A percentile compares a stretch with the other conserved stretches of the same genome.
Evolutionary conservation across 2,113 vertebrate species (phyloP).

Genomic region (Otolemur garnettii): DNA sequence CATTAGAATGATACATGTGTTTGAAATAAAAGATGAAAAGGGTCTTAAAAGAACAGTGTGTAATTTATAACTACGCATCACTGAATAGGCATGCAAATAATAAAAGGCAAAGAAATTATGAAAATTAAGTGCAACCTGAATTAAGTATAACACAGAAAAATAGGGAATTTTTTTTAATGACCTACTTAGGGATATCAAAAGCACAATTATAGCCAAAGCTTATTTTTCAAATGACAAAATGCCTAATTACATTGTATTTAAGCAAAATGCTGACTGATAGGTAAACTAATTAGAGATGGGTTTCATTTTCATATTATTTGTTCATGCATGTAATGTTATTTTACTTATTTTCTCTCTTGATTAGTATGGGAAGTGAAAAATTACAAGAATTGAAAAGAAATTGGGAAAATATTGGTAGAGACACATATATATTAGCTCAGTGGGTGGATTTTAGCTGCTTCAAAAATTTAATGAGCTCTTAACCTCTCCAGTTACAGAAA

Average conservation of each 20-base stretch:
- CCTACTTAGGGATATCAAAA: constrained; percentile 54
- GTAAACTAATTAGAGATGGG: constrained; percentile 70
- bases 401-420: constrained; percentile 1
- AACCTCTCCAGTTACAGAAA: not conserved
- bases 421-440: not conserved
- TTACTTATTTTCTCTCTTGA: constrained; percentile 57
- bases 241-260: constrained; percentile 68
- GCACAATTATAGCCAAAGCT: constrained; percentile 58
- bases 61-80: constrained; percentile 40
- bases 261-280: constrained; percentile 57
- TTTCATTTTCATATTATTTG: constrained; percentile 59
- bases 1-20: constrained; percentile 69
- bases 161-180: not conserved
- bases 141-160: not conserved
- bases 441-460: constrained; percentile 8
- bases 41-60: constrained; percentile 35
- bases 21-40: constrained; percentile 59
- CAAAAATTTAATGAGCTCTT: not conserved
- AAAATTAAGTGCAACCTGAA: constrained; percentile 65
- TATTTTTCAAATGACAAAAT: constrained; percentile 71
- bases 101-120: constrained; percentile 24
- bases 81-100: constrained; percentile 38
- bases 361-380: constrained; percentile 49
- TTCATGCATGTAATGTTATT: constrained; percentile 43
- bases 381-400: constrained; percentile 13